Conservation (phyloP, 2,113 vertebrate genomes). For the Electrona antarctica region DNA sequence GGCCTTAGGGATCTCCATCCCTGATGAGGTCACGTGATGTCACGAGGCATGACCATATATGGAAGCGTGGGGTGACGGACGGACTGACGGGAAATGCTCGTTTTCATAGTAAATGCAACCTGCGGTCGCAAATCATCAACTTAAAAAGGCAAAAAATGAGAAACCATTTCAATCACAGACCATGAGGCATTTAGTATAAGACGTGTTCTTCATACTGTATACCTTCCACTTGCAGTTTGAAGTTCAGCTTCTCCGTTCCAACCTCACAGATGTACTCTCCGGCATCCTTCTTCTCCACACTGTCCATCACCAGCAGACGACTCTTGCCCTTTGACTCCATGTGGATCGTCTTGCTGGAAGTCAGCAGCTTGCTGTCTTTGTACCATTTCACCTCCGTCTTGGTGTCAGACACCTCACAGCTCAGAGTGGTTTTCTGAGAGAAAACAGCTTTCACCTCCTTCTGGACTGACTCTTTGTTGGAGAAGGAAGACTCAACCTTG, state of each 20-base stretch:
- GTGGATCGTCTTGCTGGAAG: constrained; percentile 73
- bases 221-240: constrained; percentile 67
- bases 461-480: constrained; percentile 66
- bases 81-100: too few relatives aligned
- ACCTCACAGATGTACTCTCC: constrained; percentile 85
- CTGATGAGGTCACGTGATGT: too few relatives aligned
- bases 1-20: too few relatives aligned
- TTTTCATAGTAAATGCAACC: too few relatives aligned
- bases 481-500: constrained; percentile 51
- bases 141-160: too few relatives aligned
- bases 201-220: background rate
- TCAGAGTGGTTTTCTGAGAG: constrained; percentile 77
- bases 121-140: too few relatives aligned
- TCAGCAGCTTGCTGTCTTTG: constrained; percentile 82
- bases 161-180: too few relatives aligned
- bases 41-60: too few relatives aligned
- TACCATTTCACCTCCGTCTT: constrained; percentile 85
- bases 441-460: constrained; percentile 75
- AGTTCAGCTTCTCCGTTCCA: constrained; percentile 78
- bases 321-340: constrained; percentile 71
- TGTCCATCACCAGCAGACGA: constrained; percentile 80
- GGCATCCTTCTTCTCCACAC: constrained; percentile 82
- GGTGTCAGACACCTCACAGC: constrained; percentile 80
- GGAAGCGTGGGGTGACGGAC: too few relatives aligned
- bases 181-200: too few relatives aligned